These are phyloP conservation scores for Aurelia coerulea DNA, from an alignment of 30 jellyfish, hydroid and myxozoan species.

Conservation along the genomic window DNA sequence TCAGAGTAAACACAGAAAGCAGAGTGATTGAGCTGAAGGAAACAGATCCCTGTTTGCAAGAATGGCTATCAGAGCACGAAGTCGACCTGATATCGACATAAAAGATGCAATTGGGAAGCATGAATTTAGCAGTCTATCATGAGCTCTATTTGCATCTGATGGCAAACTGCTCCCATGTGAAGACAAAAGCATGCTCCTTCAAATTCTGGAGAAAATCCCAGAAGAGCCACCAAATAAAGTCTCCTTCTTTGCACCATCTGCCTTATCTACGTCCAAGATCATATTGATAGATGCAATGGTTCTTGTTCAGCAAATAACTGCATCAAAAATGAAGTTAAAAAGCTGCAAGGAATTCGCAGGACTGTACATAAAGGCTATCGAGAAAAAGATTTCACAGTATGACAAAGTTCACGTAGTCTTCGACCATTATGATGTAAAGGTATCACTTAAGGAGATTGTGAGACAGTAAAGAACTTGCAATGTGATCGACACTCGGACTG, in stretches of 20 bases:
- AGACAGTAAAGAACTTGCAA: background rate
- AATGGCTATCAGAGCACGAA: conserved; percentile 4
- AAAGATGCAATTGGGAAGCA: conserved; percentile 22
- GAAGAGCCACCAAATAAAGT: background rate
- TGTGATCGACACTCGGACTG: background rate
- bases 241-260: too few relatives aligned
- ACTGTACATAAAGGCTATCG: background rate
- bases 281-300: background rate
- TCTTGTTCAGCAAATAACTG: background rate
- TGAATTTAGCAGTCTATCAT: background rate
- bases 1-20: background rate
- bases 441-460: background rate
- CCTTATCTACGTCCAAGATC: background rate
- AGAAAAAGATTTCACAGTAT: background rate
- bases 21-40: background rate
- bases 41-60: background rate
- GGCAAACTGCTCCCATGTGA: background rate
- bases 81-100: conserved; percentile 42
- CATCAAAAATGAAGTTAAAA: background rate
- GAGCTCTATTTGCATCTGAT: background rate
- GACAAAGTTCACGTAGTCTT: background rate
- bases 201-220: background rate
- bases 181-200: background rate
- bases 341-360: background rate
- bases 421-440: background rate